Evolutionary conservation across 2,113 vertebrate species (phyloP), one percentile per base, ranked within the genome.

Genomic region (Ifrita kowaldi): DNA sequence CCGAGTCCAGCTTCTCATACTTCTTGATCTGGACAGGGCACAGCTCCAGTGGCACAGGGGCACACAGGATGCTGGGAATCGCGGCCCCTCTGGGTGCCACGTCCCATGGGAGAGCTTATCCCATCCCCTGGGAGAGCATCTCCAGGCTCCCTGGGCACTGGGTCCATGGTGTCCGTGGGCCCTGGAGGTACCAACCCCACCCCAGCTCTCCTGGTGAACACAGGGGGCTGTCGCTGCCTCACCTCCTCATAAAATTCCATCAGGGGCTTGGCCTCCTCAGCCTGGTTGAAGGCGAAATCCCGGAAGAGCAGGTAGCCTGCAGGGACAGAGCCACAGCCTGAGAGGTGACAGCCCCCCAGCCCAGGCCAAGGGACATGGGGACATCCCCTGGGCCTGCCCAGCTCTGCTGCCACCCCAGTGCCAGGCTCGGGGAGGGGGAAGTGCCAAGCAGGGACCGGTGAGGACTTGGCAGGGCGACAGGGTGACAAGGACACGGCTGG

Each of bases 161-260:
- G 12, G 24, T 18, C 57, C 33, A 42, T 26, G 3, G 0, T 1
- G 11, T 15, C 52, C 6, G 16, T 4, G 35, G 23, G 70, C 12
- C 5, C 68, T 12, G 11, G 2, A 20, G 77, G 77, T 12, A n/a
- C 52, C 52, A 46, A 16, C 15, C 13, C 37, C 9, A 4, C 30
- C 56, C 26, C 33, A 19, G 2, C 52, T 24, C 32, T 59, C 49
- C 57, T 55, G 7, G 2, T 11, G 81, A 47, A 44, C 22, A 13
- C 0, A 0, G 44, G 30, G n/a, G 13, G 37, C 28, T 2, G 1
- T 63, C 16, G 30, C 13, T 39, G 7, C 19, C 96, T 91, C 81
- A 98, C 98, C 98, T 98, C 98, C 90, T 98, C 98, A 0, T 98
- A 98, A 85, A 98, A 98, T 69, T 98, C 98, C 91, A 98, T 98